phyloP scores from a whole-genome alignment of 2,797 vertebrate species.

The Hemitrygon akajei region DNA sequence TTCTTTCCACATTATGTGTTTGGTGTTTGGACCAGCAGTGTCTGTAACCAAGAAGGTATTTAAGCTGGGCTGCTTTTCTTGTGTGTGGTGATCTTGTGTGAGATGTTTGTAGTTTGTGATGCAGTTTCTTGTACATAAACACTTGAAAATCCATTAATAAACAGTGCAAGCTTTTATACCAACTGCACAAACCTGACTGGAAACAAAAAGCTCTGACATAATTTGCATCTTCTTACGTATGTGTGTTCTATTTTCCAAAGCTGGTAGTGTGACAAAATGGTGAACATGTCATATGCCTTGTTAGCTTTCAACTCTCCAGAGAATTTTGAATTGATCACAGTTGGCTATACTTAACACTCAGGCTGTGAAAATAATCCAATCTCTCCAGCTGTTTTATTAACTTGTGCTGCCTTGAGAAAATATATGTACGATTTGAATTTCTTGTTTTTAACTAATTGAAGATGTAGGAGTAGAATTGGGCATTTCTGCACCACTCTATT shows the following conservation, averaged over 20 bases:
- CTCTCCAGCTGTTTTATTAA: too few relatives aligned
- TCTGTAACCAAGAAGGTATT: slow-evolving; percentile 28
- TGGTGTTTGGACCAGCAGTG: slow-evolving; percentile 27
- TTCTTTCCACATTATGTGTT: background rate
- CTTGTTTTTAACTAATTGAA: too few relatives aligned
- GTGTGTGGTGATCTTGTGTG: slow-evolving; percentile 25
- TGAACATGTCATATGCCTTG: too few relatives aligned
- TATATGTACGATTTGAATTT: too few relatives aligned
- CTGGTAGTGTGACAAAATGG: background rate
- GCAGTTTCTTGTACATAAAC: slow-evolving; percentile 51
- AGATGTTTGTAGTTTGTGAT: slow-evolving; percentile 49
- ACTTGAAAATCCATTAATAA: slow-evolving; percentile 58
- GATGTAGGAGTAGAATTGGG: too few relatives aligned
- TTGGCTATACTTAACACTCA: too few relatives aligned
- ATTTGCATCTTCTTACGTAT: background rate
- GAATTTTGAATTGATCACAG: background rate
- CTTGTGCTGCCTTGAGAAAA: too few relatives aligned
- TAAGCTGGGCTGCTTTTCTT: background rate
- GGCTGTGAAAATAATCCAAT: too few relatives aligned
- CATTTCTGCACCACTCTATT: too few relatives aligned
- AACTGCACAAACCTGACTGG: background rate
- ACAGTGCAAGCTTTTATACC: slow-evolving; percentile 46
- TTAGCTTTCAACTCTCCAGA: background rate
- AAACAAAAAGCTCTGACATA: background rate
- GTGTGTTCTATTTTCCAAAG: background rate